Evolutionary conservation across 2,797 vertebrate genomes (phyloP).

Genomic region (Gymnopithys bicolor): DNA sequence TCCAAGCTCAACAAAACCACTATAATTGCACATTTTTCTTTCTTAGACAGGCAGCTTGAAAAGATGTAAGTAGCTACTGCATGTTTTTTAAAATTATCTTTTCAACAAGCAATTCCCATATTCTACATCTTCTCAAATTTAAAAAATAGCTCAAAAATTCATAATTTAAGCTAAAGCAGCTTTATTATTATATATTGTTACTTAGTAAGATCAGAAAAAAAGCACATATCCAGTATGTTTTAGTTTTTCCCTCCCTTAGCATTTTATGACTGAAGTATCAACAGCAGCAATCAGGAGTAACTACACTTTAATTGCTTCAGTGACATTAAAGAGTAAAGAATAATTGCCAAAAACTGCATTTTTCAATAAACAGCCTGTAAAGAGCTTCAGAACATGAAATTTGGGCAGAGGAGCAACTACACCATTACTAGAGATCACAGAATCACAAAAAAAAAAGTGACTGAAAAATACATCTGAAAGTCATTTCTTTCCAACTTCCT

Average conservation of each 20-base stretch:
- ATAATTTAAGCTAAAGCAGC: not conserved
- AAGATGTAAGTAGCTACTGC: not conserved
- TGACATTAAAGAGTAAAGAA: not conserved
- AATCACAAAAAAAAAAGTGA: accelerated
- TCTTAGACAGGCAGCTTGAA: not conserved
- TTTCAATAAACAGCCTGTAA: not conserved
- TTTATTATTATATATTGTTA: not conserved
- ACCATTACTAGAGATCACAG: not conserved
- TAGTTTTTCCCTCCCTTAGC: not conserved
- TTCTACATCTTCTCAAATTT: not conserved
- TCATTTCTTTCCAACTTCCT: not conserved
- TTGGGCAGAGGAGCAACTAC: not conserved
- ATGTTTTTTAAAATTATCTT: not conserved
- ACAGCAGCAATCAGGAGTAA: not conserved
- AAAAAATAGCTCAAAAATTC: not conserved
- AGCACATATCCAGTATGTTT: accelerated
- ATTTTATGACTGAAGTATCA: not conserved
- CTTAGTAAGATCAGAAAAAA: not conserved
- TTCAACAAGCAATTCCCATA: not conserved
- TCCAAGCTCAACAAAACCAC: not conserved
- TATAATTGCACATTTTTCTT: not conserved
- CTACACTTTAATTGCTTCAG: not conserved
- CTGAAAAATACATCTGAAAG: not conserved
- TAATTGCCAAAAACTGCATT: not conserved
- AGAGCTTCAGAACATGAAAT: not conserved